These are phyloP conservation scores for Myrmecobius fasciatus DNA, from an alignment of 2,113 vertebrate species.

Conservation along the genomic window DNA sequence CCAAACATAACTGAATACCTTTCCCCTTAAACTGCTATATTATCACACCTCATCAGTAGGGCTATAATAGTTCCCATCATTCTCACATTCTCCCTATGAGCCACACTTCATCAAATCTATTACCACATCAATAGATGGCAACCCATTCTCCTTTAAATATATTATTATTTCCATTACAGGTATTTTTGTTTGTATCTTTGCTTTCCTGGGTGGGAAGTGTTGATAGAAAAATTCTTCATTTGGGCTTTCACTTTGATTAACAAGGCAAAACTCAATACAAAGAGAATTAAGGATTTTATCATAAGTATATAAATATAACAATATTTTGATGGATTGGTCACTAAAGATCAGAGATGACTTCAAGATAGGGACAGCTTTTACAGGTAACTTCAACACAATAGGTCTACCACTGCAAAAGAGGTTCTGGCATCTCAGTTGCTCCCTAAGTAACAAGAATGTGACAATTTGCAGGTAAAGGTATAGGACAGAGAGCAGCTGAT, in stretches of 20 bases:
- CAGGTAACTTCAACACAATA: neutral
- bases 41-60: too few species aligned
- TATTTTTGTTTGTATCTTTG: neutral
- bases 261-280: neutral
- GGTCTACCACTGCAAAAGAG: neutral
- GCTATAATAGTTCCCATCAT: too few species aligned
- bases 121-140: neutral
- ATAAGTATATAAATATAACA: too few species aligned
- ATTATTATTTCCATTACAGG: neutral
- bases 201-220: neutral
- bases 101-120: neutral
- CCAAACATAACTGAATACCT: too few species aligned
- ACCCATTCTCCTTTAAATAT: neutral
- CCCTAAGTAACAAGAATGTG: neutral
- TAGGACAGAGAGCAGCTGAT: neutral
- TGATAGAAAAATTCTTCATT: neutral
- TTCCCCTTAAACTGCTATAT: too few species aligned
- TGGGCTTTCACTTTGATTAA: neutral
- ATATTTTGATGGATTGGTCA: too few species aligned
- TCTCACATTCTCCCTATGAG: too few species aligned
- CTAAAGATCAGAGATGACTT: too few species aligned
- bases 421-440: neutral
- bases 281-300: too few species aligned
- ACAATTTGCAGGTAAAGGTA: neutral
- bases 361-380: neutral